phyloP scores from a whole-genome alignment of 2,797 vertebrate species.

The Clarias platycephalus region DNA sequence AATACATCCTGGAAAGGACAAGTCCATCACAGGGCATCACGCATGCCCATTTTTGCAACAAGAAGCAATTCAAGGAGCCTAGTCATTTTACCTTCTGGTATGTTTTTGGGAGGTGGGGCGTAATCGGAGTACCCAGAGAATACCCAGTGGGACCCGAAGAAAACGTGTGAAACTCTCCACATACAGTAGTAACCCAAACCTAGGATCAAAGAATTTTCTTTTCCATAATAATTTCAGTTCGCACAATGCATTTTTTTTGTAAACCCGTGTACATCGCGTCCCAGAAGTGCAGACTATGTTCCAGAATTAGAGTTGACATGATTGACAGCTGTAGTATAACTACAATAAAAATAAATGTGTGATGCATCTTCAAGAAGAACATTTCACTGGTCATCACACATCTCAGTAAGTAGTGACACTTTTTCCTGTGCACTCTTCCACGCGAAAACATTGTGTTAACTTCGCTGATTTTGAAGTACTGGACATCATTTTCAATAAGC shows the following conservation, averaged over 20 bases:
- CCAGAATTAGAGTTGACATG: too few relatives aligned
- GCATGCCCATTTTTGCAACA: background rate
- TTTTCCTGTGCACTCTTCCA: background rate
- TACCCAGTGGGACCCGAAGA: too few relatives aligned
- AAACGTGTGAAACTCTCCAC: background rate
- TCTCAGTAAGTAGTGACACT: background rate
- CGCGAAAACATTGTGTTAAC: background rate
- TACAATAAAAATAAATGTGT: background rate
- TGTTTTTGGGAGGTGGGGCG: background rate
- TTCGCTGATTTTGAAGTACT: background rate
- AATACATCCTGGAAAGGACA: background rate
- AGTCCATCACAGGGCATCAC: background rate
- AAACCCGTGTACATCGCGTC: background rate
- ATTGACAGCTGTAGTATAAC: background rate
- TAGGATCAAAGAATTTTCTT: background rate
- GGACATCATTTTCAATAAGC: background rate
- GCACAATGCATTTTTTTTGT: background rate
- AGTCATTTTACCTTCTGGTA: background rate
- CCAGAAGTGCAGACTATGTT: background rate
- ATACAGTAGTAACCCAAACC: background rate
- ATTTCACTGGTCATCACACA: background rate
- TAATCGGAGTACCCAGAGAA: background rate
- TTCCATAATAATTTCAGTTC: background rate
- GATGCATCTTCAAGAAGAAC: background rate
- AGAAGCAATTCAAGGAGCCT: background rate